Base-by-base conservation (phyloP, 1,140 invertebrate genomes). In the Eupristina koningsbergeri region DNA sequence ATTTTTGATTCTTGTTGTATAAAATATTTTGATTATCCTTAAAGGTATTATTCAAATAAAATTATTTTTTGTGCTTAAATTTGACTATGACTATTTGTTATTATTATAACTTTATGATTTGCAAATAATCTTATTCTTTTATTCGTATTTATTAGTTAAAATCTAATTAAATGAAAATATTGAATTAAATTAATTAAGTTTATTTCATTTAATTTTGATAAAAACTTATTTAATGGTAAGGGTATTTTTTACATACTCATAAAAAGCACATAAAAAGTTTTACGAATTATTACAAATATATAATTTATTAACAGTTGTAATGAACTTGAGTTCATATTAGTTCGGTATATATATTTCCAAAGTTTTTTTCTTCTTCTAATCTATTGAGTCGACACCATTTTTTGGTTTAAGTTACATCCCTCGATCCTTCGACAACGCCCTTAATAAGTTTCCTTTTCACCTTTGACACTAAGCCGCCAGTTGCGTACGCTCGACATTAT, bases 331-430 rank as follows among this genome's bases (percentile, higher is more conserved):
- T 13, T 58, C 6, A 1, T 26, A 58, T 9, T 26, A 58, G 3
- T 58, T 58, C 26, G 26, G 5, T 58, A 58, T 3, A 26, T 26
- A 26, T 22, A 31, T 17, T 64, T 3, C 26, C 34, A 34, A 34
- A 29, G 22, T 6, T 29, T 69, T 80, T 81, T 84, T 78, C 74
- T 83, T 84, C 74, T 77, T 81, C 80, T 84, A 45, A 80, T 80
- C 63, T 76, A 78, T 80, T 45, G 67, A 85, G 45, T 67, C 82
- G 58, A 85, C 84, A 85, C 75, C 80, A 86, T 86, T 87, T 87
- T 87, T 87, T 82, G 71, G 31, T 79, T 36, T 41, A 45, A 69
- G 47, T 47, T 26, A 67, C 75, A 83, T 83, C 81, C 63, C 29
- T 78, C 75, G 75, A 45, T 45, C 36, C 64, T 45, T 41, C 47